Percentiles rank a stretch among this genome's conserved stretches.
phyloP scores from a whole-genome alignment of 2,888 invertebrate genomes.

The Loripinus fragilis region DNA sequence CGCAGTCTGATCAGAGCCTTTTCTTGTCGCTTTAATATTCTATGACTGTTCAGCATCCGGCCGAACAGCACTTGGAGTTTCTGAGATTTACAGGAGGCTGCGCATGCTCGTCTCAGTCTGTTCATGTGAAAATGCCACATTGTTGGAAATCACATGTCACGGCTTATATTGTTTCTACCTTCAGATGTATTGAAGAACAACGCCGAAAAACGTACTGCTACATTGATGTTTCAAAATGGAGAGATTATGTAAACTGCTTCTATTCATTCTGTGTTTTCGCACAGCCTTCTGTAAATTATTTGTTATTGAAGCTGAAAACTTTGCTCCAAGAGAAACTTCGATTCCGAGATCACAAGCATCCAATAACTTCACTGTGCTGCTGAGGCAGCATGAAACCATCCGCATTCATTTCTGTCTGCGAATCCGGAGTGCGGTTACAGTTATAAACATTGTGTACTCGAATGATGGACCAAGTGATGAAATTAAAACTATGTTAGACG shows the following conservation, averaged over 20 bases:
- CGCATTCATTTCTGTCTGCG: slow-evolving; percentile 54
- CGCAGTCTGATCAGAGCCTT: too few species aligned
- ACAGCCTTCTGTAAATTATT: slow-evolving; percentile 27
- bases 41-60: too few species aligned
- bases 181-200: too few species aligned
- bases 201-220: too few species aligned
- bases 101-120: too few species aligned
- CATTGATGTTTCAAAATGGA: not conserved
- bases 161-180: too few species aligned
- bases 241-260: not conserved
- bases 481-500: slow-evolving; percentile 28
- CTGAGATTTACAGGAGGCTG: too few species aligned
- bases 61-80: too few species aligned
- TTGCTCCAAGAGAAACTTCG: slow-evolving; percentile 32
- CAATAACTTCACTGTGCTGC: slow-evolving; percentile 45
- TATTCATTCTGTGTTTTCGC: not conserved
- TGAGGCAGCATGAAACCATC: slow-evolving; percentile 36
- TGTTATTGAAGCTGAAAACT: slow-evolving; percentile 47
- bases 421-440: slow-evolving; percentile 18
- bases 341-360: slow-evolving; percentile 51
- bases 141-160: too few species aligned
- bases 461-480: slow-evolving; percentile 52
- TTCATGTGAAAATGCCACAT: too few species aligned
- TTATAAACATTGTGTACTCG: slow-evolving; percentile 43
- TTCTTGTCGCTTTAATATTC: too few species aligned